Evolutionary conservation across 2,888 invertebrate genomes (phyloP).

Genomic region (Pediacus dermestoides): DNA sequence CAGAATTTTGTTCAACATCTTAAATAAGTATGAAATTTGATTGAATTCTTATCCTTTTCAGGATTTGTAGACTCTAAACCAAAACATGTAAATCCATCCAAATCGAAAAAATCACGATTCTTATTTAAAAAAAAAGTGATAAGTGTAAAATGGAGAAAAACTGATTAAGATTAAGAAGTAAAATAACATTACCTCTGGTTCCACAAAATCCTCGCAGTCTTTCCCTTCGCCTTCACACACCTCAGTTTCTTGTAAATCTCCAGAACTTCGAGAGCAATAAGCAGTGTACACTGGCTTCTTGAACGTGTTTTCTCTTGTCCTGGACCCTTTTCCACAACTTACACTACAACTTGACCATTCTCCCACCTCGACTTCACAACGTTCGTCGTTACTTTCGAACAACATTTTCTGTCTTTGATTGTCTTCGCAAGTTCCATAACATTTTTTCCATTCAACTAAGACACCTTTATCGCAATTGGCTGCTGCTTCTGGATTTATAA

Average conservation of each 20-base stretch:
- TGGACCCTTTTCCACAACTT: constrained; percentile 62
- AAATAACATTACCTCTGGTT: constrained; percentile 15
- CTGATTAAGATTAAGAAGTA: constrained; percentile 1
- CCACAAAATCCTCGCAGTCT: constrained; percentile 37
- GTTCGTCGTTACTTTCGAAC: constrained; percentile 36
- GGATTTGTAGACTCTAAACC: too few species aligned
- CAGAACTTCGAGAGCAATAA: constrained; percentile 53
- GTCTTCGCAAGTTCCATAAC: constrained; percentile 8
- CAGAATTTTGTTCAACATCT: too few species aligned
- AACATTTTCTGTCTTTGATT: constrained; percentile 11
- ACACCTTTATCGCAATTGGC: constrained; percentile 33
- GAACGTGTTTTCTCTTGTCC: constrained; percentile 63
- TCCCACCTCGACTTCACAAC: constrained; percentile 65
- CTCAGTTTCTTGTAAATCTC: constrained; percentile 44
- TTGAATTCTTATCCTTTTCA: too few species aligned
- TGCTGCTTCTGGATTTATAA: constrained; percentile 23
- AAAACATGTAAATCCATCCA: too few species aligned
- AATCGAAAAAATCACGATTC: too few species aligned
- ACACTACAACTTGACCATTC: constrained; percentile 72
- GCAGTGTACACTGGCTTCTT: constrained; percentile 55
- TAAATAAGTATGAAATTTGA: too few species aligned
- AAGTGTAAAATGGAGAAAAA: constrained; percentile 7
- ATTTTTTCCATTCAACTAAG: constrained; percentile 46
- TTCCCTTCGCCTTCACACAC: constrained; percentile 43
- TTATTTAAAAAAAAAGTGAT: too few species aligned